Evolutionary conservation across 35 echinoderm and acorn worm genomes (phyloP).

Genomic region (Chiridota heheva): DNA sequence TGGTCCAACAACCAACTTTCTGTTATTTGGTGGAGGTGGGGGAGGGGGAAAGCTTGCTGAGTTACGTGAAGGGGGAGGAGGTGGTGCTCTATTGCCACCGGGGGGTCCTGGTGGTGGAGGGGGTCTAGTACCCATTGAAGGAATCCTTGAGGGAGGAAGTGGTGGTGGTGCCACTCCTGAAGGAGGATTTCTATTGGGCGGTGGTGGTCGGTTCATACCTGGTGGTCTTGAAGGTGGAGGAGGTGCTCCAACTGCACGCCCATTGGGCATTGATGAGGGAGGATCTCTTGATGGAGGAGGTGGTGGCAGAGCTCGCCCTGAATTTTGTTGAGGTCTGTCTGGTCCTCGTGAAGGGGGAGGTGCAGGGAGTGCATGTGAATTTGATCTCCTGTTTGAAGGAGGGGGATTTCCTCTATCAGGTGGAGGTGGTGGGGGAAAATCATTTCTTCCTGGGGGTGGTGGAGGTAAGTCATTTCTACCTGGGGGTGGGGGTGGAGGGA

Average conservation of each 20-base stretch:
- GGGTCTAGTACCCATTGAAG: neutral
- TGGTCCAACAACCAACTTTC: neutral
- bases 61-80: conserved; percentile 35
- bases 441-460: conserved; percentile 11
- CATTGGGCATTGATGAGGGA: no score
- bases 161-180: conserved; percentile 39
- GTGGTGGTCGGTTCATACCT: no score
- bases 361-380: no score
- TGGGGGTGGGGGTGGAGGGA: conserved; percentile 16
- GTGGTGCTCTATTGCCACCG: neutral
- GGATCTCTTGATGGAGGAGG: no score
- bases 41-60: no score
- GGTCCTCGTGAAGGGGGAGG: no score
- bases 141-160: neutral
- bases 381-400: no score
- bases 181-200: neutral
- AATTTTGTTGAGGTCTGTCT: no score
- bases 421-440: conserved; percentile 34
- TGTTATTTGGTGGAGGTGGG: no score
- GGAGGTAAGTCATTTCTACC: conserved; percentile 20
- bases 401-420: conserved; percentile 40
- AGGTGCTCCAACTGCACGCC: no score
- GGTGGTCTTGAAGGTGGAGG: no score
- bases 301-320: no score
- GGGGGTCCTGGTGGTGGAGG: conserved; percentile 11